These are phyloP conservation scores for Drosophila leontia DNA, from an alignment of 1,140 invertebrate genomes.

Conservation along the genomic window DNA sequence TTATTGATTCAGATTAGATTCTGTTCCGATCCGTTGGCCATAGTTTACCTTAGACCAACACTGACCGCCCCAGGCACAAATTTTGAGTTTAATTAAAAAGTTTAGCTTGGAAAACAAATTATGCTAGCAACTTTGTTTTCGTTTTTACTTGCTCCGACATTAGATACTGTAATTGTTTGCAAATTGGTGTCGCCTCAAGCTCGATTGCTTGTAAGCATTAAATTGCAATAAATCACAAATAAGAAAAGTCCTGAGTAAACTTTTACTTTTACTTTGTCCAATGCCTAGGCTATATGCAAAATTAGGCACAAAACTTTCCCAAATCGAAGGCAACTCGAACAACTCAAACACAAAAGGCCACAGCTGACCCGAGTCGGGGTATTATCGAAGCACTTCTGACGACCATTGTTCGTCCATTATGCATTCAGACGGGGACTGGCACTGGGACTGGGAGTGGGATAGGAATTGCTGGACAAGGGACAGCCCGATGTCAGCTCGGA, in stretches of 20 bases:
- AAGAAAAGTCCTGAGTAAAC: slow-evolving; percentile 32
- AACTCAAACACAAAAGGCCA: slow-evolving; percentile 22
- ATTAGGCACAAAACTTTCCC: slow-evolving; percentile 41
- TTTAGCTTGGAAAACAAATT: slow-evolving; percentile 43
- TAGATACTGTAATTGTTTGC: slow-evolving; percentile 35
- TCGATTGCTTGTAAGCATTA: slow-evolving; percentile 16
- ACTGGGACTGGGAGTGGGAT: background rate
- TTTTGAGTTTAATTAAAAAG: slow-evolving; percentile 71
- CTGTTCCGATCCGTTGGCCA: background rate
- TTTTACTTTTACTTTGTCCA: slow-evolving; percentile 18
- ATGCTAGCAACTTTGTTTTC: slow-evolving; percentile 30
- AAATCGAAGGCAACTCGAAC: slow-evolving; percentile 28
- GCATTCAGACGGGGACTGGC: background rate
- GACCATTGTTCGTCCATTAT: slow-evolving; percentile 35
- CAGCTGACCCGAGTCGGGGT: slow-evolving; percentile 11
- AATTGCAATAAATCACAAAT: slow-evolving; percentile 61
- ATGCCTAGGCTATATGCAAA: slow-evolving; percentile 28
- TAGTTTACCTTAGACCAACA: slow-evolving; percentile 7
- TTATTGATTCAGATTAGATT: slow-evolving; percentile 60
- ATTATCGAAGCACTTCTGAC: slow-evolving; percentile 53
- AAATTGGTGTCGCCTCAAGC: slow-evolving; percentile 8
- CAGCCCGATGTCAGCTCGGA: slow-evolving; percentile 6
- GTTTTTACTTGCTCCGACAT: slow-evolving; percentile 6
- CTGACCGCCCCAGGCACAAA: slow-evolving; percentile 19
- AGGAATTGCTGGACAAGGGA: background rate